These are phyloP conservation scores for Rutpela maculata DNA, from an alignment of 2,888 invertebrate genomes.

Conservation along the genomic window DNA sequence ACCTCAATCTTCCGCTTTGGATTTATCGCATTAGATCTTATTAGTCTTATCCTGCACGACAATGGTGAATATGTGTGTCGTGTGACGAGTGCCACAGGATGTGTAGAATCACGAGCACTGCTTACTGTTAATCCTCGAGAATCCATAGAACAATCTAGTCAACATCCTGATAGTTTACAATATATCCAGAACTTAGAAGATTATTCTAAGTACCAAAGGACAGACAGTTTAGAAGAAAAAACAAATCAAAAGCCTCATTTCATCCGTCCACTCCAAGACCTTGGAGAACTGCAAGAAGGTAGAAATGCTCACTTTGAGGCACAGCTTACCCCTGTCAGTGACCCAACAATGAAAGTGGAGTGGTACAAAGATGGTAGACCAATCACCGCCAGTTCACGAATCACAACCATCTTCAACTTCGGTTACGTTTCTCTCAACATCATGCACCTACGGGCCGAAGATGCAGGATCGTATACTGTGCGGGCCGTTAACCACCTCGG, in stretches of 20 bases:
- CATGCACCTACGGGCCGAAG: constrained; percentile 98
- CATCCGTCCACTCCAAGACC: constrained; percentile 89
- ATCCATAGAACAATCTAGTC: constrained; percentile 90
- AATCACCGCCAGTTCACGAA: constrained; percentile 97
- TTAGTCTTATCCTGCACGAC: constrained; percentile 90
- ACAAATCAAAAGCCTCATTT: constrained; percentile 89
- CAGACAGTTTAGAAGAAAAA: constrained; percentile 89
- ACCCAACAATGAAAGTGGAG: constrained; percentile 96
- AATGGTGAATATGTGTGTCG: constrained; percentile 94
- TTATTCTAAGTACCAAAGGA: constrained; percentile 90
- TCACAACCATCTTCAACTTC: constrained; percentile 98
- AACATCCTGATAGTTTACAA: constrained; percentile 93
- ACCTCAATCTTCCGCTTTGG: constrained; percentile 98
- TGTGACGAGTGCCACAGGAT: constrained; percentile 90
- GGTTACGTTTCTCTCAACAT: constrained; percentile 99
- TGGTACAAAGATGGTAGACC: constrained; percentile 97
- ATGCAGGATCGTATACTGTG: constrained; percentile 95
- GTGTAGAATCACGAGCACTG: constrained; percentile 89
- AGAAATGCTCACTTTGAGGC: constrained; percentile 95
- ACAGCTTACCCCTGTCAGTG: constrained; percentile 93
- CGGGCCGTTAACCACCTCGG: constrained; percentile 93
- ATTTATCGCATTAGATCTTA: constrained; percentile 94
- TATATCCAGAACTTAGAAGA: constrained; percentile 94
- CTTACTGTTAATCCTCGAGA: constrained; percentile 88
- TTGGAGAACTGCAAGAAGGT: constrained; percentile 92